phyloP scores from a whole-genome alignment of 1,140 invertebrate species.

The Listronotus oregonensis region DNA sequence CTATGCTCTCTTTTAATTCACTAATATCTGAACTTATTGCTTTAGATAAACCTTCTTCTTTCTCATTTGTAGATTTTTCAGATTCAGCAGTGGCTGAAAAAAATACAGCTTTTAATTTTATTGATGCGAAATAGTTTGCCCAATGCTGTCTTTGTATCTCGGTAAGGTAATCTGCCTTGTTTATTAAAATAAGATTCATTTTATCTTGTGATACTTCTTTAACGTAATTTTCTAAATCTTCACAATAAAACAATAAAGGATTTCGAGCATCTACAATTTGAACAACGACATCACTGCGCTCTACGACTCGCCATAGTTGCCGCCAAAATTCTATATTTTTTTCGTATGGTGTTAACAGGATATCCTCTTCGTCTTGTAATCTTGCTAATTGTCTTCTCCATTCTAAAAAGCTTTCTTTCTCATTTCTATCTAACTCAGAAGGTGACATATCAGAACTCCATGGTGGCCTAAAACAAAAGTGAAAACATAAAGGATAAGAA shows the following conservation, averaged over 20 bases:
- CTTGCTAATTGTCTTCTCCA: conserved; percentile 84
- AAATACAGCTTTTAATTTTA: conserved; percentile 74
- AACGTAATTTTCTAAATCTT: conserved; percentile 94
- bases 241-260: conserved; percentile 91
- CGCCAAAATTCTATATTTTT: conserved; percentile 98
- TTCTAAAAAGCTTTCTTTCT: conserved; percentile 82
- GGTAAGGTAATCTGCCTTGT: conserved; percentile 96
- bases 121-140: conserved; percentile 83
- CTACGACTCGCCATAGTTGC: conserved; percentile 97
- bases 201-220: conserved; percentile 81
- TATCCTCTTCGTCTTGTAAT: conserved; percentile 79
- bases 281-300: conserved; percentile 92
- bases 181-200: conserved; percentile 85
- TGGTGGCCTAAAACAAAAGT: conserved; percentile 64
- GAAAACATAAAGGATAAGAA: no score
- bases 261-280: conserved; percentile 98
- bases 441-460: conserved; percentile 79
- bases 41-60: conserved; percentile 49
- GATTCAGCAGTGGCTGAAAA: conserved; percentile 75
- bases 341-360: conserved; percentile 95
- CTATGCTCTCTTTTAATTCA: conserved; percentile 41
- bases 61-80: conserved; percentile 54
- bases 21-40: conserved; percentile 43
- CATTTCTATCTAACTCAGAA: conserved; percentile 76
- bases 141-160: conserved; percentile 80